These are phyloP conservation scores for Papilio machaon DNA, from an alignment of 1,140 invertebrate genomes.

Conservation along the genomic window DNA sequence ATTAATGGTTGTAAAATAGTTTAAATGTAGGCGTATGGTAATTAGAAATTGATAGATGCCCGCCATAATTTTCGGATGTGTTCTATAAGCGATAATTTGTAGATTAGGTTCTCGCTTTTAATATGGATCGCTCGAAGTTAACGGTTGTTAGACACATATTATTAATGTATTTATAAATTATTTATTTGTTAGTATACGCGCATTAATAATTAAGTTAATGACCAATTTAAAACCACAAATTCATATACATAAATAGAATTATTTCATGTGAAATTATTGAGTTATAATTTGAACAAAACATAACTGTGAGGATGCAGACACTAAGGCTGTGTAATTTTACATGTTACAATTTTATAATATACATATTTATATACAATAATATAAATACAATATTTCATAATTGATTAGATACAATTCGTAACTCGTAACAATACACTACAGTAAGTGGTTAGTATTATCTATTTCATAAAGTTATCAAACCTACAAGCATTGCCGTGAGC, in stretches of 20 bases:
- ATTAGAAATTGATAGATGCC: slow-evolving; percentile 31
- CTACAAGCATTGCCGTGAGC: neutral
- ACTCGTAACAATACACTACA: neutral
- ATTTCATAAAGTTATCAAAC: neutral
- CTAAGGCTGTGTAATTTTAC: too few species aligned
- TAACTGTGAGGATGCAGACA: too few species aligned
- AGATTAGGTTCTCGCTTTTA: slow-evolving; percentile 29
- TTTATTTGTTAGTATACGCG: neutral
- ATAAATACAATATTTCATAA: too few species aligned
- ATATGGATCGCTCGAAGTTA: slow-evolving; percentile 7
- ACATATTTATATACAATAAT: too few species aligned
- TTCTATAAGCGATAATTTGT: slow-evolving; percentile 33
- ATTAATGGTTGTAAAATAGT: slow-evolving; percentile 24
- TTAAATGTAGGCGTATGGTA: slow-evolving; percentile 30
- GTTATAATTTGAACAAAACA: too few species aligned
- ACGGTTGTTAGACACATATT: neutral
- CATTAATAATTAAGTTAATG: neutral
- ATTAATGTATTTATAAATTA: slow-evolving; percentile 8
- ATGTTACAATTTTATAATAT: too few species aligned
- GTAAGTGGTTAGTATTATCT: neutral
- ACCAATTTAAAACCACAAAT: too few species aligned
- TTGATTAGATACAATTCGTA: neutral
- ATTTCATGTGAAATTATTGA: too few species aligned
- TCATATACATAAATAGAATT: too few species aligned
- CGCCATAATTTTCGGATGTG: slow-evolving; percentile 24